Conservation (phyloP, 2,888 invertebrate species). For the Leptinotarsa rubiginosa region DNA sequence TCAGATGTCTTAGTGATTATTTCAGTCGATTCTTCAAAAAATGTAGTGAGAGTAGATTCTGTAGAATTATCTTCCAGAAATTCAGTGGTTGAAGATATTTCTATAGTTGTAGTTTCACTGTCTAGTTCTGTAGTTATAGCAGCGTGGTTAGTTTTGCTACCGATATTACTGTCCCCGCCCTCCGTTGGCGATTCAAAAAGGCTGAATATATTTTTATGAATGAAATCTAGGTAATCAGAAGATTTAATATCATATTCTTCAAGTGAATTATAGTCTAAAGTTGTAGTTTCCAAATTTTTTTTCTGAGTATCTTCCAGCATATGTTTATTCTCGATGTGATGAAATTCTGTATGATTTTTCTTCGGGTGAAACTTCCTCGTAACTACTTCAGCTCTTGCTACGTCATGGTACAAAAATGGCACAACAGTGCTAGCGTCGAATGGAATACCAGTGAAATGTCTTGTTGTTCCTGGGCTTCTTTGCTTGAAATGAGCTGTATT, state of each 20-base stretch:
- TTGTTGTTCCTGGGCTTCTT: constrained; percentile 57
- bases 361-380: constrained; percentile 21
- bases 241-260: neutral
- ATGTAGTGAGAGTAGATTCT: constrained; percentile 46
- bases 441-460: constrained; percentile 49
- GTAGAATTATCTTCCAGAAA: constrained; percentile 13
- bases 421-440: constrained; percentile 53
- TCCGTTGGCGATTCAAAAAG: constrained; percentile 54
- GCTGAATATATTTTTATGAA: constrained; percentile 50
- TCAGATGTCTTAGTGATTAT: constrained; percentile 31
- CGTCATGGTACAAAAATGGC: constrained; percentile 47
- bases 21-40: neutral
- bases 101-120: constrained; percentile 22
- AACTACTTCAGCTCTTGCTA: neutral
- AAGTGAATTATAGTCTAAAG: neutral
- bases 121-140: constrained; percentile 19
- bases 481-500: constrained; percentile 49
- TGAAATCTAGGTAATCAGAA: constrained; percentile 40
- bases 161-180: constrained; percentile 45
- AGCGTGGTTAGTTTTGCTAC: constrained; percentile 22
- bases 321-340: constrained; percentile 33
- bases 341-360: constrained; percentile 46
- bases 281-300: neutral
- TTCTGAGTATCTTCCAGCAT: neutral
- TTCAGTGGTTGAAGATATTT: constrained; percentile 24